phyloP scores from a whole-genome alignment of 2,113 vertebrate species.

The Pan troglodytes region NHGRI_mPanTro3-v2.1_pri NC_072408.2:121691001-121691500 shows the following conservation, averaged over 20 bases:
- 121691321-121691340: neutral
- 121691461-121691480: slow-evolving; percentile 16
- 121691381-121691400: neutral
- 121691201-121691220: neutral
- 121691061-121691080: slow-evolving; percentile 53
- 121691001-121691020: slow-evolving; percentile 77
- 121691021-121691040: slow-evolving; percentile 78
- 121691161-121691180: neutral
- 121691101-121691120: slow-evolving; percentile 67
- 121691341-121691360: neutral
- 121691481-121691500: neutral
- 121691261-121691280: neutral
- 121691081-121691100: slow-evolving; percentile 64
- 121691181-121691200: neutral
- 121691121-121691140: neutral
- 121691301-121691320: accelerated
- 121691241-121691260: neutral
- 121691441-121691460: slow-evolving; percentile 49
- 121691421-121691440: slow-evolving; percentile 48
- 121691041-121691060: slow-evolving; percentile 64
- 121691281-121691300: neutral
- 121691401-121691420: slow-evolving; percentile 18
- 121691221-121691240: neutral
- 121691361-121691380: neutral
- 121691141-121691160: neutral